Evolutionary conservation across 2,888 invertebrate species (phyloP), one percentile per base, ranked within the genome.

Genomic region (Dusona sp.): DNA sequence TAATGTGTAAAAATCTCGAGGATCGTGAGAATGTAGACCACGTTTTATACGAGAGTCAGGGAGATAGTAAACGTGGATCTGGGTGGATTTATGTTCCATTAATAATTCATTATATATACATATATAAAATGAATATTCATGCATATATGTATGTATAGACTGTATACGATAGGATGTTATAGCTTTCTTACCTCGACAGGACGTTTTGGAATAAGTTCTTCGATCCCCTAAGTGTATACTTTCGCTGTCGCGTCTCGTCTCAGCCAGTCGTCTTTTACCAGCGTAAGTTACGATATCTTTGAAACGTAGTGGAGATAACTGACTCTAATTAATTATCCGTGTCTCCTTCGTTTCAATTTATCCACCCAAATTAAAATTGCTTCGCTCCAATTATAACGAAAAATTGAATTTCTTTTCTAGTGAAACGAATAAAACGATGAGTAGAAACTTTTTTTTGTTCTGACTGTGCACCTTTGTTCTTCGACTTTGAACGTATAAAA

Each of bases 271-370:
- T 29, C 29, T 25, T 61, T 36, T 13, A 73, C 2, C 36, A 51
- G 22, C 73, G 54, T 54, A 54, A 54, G 22, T 38, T 54, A 51
- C 36, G 73, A 73, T 73, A 73, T 73, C 51, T 54, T 73, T 33
- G 36, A 22, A n/a, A 22, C 22, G 13, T n/a, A 4, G n/a, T 11
- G 11, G n/a, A 51, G 33, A 54, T 54, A 51, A 73, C 29, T n/a
- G 6, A 73, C 33, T 22, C 9, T 73, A 73, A 73, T 73, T 73
- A 73, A 73, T 73, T 36, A 73, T 54, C 51, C 72, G 51, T 19
- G 36, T 13, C 22, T 36, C 36, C n/a, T 29, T 73, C 22, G 73
- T 73, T 54, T 36, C 33, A 36, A 57, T 29, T 36, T 42, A 68
- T 42, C 68, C 22, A 16, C 33, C 36, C 22, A 22, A 73, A 22